A percentile compares a stretch with the other conserved stretches of the same genome.
phyloP scores from a whole-genome alignment of 1,140 invertebrate species.

The Lasioglossum baleicum region DNA sequence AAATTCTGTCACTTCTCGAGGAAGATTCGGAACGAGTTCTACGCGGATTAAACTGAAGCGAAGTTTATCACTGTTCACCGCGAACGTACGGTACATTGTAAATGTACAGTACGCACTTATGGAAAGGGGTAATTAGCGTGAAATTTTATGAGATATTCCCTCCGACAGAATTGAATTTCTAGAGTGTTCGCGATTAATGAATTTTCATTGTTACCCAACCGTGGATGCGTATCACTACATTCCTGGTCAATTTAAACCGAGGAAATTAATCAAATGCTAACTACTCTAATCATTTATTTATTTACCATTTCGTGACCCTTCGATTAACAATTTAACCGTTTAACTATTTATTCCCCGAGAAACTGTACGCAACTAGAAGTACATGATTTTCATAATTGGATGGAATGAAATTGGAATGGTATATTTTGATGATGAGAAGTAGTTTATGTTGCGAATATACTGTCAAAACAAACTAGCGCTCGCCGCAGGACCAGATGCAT shows the following conservation, averaged over 20 bases:
- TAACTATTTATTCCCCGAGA: too few relatives aligned
- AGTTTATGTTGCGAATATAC: too few relatives aligned
- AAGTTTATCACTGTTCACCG: too few relatives aligned
- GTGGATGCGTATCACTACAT: not conserved
- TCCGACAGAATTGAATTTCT: not conserved
- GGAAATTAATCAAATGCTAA: not conserved
- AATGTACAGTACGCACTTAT: too few relatives aligned
- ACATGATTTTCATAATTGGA: too few relatives aligned
- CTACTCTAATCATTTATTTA: not conserved
- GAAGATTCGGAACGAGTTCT: not conserved
- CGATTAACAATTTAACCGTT: too few relatives aligned
- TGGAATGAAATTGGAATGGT: too few relatives aligned
- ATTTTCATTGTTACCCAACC: not conserved
- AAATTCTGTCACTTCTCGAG: not conserved
- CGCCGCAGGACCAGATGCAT: too few relatives aligned
- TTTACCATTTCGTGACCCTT: not conserved
- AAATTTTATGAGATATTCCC: not conserved
- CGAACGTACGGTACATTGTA: too few relatives aligned
- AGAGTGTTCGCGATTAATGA: not conserved
- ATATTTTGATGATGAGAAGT: too few relatives aligned
- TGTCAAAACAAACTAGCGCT: too few relatives aligned
- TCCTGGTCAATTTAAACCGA: not conserved
- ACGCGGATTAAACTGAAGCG: slow-evolving; percentile 10
- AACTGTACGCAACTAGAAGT: too few relatives aligned
- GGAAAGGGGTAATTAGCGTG: slow-evolving; percentile 18